A percentile compares a stretch with the other conserved stretches of the same genome.
These are phyloP conservation scores for Micromys minutus DNA, from an alignment of 2,113 vertebrate species.

Conservation along the genomic window DNA sequence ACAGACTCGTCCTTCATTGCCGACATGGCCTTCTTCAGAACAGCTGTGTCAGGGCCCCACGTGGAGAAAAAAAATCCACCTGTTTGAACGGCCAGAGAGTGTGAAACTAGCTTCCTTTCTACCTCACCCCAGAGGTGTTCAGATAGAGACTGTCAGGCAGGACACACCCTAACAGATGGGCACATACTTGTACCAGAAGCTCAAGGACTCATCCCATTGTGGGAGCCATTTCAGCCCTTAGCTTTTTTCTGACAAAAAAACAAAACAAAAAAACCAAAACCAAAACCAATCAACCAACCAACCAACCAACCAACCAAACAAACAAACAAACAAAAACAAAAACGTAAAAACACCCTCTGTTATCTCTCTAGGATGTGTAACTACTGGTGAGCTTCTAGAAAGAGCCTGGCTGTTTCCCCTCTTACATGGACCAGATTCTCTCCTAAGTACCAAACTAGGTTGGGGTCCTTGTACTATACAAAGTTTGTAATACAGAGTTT, in stretches of 20 bases:
- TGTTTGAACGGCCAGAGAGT: not conserved
- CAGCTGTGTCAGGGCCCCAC: rapidly evolving
- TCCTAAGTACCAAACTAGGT: not conserved
- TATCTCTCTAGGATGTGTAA: not conserved
- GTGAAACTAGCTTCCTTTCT: not conserved
- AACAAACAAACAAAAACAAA: too few relatives aligned
- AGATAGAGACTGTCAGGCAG: not conserved
- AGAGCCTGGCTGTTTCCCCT: rapidly evolving
- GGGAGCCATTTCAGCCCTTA: not conserved
- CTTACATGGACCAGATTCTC: rapidly evolving
- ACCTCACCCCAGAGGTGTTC: not conserved
- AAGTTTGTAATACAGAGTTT: not conserved
- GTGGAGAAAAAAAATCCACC: rapidly evolving
- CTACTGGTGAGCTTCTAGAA: rapidly evolving
- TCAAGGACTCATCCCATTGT: rapidly evolving
- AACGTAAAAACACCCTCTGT: rapidly evolving
- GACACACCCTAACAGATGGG: rapidly evolving
- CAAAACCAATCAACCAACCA: too few relatives aligned
- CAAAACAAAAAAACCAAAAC: too few relatives aligned
- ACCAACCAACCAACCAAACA: too few relatives aligned
- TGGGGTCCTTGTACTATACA: not conserved
- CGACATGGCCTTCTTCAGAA: not conserved
- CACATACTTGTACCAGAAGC: rapidly evolving
- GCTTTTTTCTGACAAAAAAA: rapidly evolving
- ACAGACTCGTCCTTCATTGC: rapidly evolving